These are phyloP conservation scores for Chloroceryle amazona DNA, from an alignment of 2,797 vertebrate genomes.

Conservation along the genomic window DNA sequence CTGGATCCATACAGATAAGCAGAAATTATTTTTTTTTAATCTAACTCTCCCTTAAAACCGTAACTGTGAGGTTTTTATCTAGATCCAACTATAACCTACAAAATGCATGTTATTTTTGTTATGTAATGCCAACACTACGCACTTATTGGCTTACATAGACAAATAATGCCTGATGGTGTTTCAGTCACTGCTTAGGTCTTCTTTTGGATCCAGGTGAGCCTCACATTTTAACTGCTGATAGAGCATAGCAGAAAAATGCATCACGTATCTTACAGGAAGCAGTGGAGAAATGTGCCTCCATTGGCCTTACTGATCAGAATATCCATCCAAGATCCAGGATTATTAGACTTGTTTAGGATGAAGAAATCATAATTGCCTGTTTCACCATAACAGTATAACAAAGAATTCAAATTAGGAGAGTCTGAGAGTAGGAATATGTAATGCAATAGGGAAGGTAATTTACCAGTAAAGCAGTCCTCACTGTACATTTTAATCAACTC, in stretches of 20 bases:
- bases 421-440: background rate
- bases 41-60: background rate
- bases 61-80: background rate
- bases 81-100: background rate
- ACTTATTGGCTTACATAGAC: background rate
- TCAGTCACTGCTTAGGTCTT: background rate
- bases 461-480: background rate
- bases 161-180: background rate
- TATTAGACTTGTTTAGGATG: background rate
- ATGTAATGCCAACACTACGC: background rate
- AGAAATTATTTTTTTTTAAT: background rate
- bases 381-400: background rate
- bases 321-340: background rate
- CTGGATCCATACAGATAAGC: background rate
- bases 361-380: background rate
- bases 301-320: background rate
- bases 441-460: background rate
- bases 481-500: background rate
- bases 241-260: background rate
- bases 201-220: background rate
- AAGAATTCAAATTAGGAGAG: background rate
- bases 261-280: background rate
- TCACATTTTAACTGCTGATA: background rate
- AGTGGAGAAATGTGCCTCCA: fast-evolving
- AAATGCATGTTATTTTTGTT: background rate